Evolutionary conservation across 2,888 invertebrate genomes (phyloP).

Genomic region (Girardia tigrina): DNA sequence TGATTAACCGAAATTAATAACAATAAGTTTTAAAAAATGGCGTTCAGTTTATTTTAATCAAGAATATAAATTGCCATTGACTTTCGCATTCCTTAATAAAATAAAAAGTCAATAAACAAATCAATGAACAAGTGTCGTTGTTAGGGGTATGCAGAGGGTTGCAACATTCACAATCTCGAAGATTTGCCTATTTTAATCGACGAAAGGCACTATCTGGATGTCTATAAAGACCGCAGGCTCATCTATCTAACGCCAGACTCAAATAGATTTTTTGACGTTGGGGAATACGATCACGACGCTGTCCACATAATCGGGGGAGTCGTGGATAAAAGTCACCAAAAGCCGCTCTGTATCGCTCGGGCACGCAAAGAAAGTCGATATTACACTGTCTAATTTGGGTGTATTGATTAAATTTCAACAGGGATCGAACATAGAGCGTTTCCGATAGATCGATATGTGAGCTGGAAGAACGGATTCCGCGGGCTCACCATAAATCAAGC

Average conservation of each 20-base stretch:
- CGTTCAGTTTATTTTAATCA: too few species aligned
- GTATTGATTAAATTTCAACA: background rate
- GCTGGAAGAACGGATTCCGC: background rate
- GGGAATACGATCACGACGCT: constrained; percentile 20
- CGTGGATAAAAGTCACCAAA: background rate
- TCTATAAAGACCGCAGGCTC: background rate
- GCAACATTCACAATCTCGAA: too few species aligned
- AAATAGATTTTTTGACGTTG: background rate
- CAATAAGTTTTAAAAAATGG: too few species aligned
- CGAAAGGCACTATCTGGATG: background rate
- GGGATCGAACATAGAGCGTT: background rate
- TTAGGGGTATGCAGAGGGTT: too few species aligned
- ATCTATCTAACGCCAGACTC: constrained; percentile 24
- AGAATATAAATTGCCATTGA: too few species aligned
- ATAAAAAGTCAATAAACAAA: too few species aligned
- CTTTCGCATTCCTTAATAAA: too few species aligned
- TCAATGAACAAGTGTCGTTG: too few species aligned
- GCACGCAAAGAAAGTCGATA: background rate
- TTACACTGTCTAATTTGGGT: background rate
- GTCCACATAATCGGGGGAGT: background rate
- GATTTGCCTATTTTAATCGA: background rate
- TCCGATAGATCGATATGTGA: constrained; percentile 9
- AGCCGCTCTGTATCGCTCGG: background rate
- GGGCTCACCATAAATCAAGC: background rate
- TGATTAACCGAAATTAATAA: too few species aligned